Conservation (phyloP, 2,113 vertebrate species). For the Oncorhynchus kisutch region DNA sequence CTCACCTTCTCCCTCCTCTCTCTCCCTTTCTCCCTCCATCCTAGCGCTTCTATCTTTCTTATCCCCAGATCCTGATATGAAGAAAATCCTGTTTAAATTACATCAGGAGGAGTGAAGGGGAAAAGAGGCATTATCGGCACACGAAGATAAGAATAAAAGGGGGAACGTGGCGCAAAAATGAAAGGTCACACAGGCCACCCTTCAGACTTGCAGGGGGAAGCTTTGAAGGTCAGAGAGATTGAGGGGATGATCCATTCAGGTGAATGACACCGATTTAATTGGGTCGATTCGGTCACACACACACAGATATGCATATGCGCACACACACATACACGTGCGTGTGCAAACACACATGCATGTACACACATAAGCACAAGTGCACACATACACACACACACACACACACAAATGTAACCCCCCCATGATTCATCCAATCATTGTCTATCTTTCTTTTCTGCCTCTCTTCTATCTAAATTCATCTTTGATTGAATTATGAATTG, state of each 20-base stretch:
- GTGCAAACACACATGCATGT: no score
- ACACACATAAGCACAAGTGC: no score
- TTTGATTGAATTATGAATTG: no score
- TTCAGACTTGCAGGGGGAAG: conserved; percentile 34
- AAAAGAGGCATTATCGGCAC: conserved; percentile 53
- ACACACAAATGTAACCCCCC: no score
- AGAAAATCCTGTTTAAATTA: conserved; percentile 59
- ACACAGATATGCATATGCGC: no score
- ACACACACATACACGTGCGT: no score
- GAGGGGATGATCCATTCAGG: conserved; percentile 55
- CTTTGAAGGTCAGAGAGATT: conserved; percentile 65
- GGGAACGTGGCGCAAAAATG: conserved; percentile 42
- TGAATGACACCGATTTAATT: conserved; percentile 42
- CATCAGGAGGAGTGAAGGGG: conserved; percentile 48
- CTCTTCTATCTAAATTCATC: no score
- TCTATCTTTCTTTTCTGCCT: no score
- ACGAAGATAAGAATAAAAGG: conserved; percentile 56
- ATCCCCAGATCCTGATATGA: conserved; percentile 57
- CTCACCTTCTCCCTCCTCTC: no score
- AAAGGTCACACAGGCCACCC: conserved; percentile 62
- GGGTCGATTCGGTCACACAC: conserved; percentile 6
- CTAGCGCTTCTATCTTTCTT: conserved; percentile 34
- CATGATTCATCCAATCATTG: no score
- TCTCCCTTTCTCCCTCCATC: not conserved
- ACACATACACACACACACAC: no score